A percentile compares a stretch with the other conserved stretches of the same genome.
phyloP scores from a whole-genome alignment of 2,888 invertebrate genomes.

The Ophion obscuratus region DNA sequence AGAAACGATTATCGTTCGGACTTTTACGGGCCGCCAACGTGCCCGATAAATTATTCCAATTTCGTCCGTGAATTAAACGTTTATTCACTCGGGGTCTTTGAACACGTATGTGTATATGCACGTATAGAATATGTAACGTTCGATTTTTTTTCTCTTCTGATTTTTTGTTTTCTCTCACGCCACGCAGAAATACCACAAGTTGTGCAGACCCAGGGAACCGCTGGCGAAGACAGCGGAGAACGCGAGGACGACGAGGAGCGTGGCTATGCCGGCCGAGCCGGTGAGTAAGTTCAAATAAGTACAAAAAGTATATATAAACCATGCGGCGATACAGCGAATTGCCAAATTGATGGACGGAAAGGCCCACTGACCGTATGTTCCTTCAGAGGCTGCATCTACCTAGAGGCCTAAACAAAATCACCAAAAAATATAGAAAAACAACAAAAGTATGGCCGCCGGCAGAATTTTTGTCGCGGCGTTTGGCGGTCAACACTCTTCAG shows the following conservation, averaged over 20 bases:
- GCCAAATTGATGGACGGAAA: too few species aligned
- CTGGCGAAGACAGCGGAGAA: conserved; percentile 82
- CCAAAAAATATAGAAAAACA: too few species aligned
- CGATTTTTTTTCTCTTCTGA: conserved; percentile 54
- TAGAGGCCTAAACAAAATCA: too few species aligned
- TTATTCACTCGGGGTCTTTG: conserved; percentile 49
- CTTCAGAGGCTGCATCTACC: too few species aligned
- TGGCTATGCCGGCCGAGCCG: conserved; percentile 88
- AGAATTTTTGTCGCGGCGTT: too few species aligned
- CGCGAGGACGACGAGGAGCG: conserved; percentile 86
- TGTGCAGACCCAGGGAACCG: conserved; percentile 88
- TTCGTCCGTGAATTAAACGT: conserved; percentile 51
- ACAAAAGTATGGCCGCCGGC: too few species aligned
- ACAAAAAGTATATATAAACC: conserved; percentile 2
- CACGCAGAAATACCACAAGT: conserved; percentile 91
- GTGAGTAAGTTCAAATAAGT: conserved; percentile 88
- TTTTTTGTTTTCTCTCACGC: conserved; percentile 65
- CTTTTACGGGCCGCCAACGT: conserved; percentile 48
- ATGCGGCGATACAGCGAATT: not conserved
- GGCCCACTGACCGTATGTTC: too few species aligned
- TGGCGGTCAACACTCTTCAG: too few species aligned
- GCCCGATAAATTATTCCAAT: conserved; percentile 59
- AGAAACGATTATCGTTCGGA: conserved; percentile 59
- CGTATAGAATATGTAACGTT: conserved; percentile 36
- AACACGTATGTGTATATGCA: conserved; percentile 14